Base-by-base conservation (phyloP, 2,888 invertebrate species). In the Amphipoea lucens region DNA sequence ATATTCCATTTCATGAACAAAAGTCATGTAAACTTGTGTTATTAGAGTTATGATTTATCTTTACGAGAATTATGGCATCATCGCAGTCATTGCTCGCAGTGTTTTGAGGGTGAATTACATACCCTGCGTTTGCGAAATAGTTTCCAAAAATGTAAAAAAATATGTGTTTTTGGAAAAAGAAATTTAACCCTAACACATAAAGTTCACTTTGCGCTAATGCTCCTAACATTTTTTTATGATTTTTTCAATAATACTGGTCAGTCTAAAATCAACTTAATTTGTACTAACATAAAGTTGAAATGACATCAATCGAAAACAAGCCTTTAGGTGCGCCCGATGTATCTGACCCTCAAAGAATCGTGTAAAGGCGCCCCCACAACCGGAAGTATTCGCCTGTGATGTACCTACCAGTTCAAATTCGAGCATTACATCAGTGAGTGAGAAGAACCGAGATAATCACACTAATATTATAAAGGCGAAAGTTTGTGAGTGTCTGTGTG, bases 11-110 rank as follows among this genome's bases (percentile, higher is more conserved):
- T 29, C 29, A 29, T 29, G 29, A 29, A 29, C 29, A 29, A 29
- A 29, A 29, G 29, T 29, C 29, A 29, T 29, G 29, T 29, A 29
- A 29, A 29, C 29, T 29, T 29, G 29, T 29, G 29, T 29, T 29
- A 62, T 62, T 62, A 60, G n/a, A 60, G 17, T 1, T 60, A 57
- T 36, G 57, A 63, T 17, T 20, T 12, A 54, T 54, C 45, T 54
- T 45, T 60, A n/a, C 36, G 36, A 76, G n/a, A 17, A 36, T 57
- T 12, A 65, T 81, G 40, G 29, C 14, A 60, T 65, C 54, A 73
- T 57, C 14, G 40, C 54, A 51, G 7, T 72, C 11, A 71, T 48
- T 66, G 23, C 45, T 69, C 23, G 36, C 14, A 51, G 36, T 36
- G 9, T 36, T 54, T 36, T 70, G 36, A 54, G 23, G 3, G 23